These are phyloP conservation scores for Hedya salicella DNA, from an alignment of 2,888 invertebrate species.

Conservation along the genomic window DNA sequence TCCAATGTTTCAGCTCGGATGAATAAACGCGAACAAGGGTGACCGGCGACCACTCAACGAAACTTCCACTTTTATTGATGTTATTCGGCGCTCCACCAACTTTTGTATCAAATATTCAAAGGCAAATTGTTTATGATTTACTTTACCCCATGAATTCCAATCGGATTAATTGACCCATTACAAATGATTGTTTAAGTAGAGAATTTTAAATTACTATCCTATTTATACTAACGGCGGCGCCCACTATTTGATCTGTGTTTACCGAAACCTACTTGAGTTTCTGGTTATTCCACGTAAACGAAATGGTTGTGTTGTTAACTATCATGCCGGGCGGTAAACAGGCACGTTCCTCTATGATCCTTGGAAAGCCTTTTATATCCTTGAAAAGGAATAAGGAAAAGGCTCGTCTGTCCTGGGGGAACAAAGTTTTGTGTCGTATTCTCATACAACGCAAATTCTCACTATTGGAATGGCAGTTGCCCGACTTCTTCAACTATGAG, in stretches of 20 bases:
- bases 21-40: conserved; percentile 71
- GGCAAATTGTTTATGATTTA: conserved; percentile 38
- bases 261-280: conserved; percentile 9
- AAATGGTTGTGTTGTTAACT: conserved; percentile 49
- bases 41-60: conserved; percentile 49
- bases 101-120: conserved; percentile 43
- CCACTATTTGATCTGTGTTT: conserved; percentile 15
- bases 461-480: conserved; percentile 43
- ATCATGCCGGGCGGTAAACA: conserved; percentile 49
- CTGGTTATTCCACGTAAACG: conserved; percentile 40
- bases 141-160: conserved; percentile 32
- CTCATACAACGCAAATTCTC: conserved; percentile 52
- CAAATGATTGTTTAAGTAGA: conserved; percentile 16
- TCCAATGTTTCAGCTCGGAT: conserved; percentile 72
- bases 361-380: conserved; percentile 55
- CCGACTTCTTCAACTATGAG: conserved; percentile 33
- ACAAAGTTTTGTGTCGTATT: conserved; percentile 54
- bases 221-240: conserved; percentile 4
- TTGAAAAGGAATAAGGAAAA: conserved; percentile 56
- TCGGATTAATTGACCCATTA: conserved; percentile 30
- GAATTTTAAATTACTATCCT: conserved; percentile 13
- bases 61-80: conserved; percentile 49
- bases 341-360: conserved; percentile 51
- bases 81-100: conserved; percentile 31
- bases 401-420: conserved; percentile 53